Evolutionary conservation across 2,113 vertebrate genomes (phyloP).

Genomic region (Chrysochloris asiatica): DNA sequence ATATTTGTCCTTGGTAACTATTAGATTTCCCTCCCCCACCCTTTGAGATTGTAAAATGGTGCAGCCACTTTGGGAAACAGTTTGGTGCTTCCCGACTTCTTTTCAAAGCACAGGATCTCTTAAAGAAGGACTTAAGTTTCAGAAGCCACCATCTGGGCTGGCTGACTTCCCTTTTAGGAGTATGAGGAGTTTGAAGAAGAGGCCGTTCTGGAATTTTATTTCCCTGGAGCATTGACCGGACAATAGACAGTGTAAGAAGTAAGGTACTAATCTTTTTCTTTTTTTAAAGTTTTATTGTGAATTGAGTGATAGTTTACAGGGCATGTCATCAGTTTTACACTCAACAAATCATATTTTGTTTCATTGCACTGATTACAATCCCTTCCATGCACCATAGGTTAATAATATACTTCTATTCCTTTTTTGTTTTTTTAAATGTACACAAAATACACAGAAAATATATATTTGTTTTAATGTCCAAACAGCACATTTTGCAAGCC

Average conservation of each 20-base stretch:
- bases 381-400: too few relatives aligned
- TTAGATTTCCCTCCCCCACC: too few relatives aligned
- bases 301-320: too few relatives aligned
- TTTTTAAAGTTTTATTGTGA: too few relatives aligned
- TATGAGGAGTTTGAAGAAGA: background rate
- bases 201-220: background rate
- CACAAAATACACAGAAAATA: too few relatives aligned
- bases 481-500: too few relatives aligned
- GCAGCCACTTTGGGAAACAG: background rate
- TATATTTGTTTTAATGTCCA: too few relatives aligned
- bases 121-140: background rate
- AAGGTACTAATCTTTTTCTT: background rate
- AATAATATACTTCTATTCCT: too few relatives aligned
- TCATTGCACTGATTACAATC: too few relatives aligned
- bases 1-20: background rate
- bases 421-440: too few relatives aligned
- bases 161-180: background rate
- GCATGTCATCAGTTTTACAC: too few relatives aligned
- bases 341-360: too few relatives aligned
- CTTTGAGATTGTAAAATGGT: background rate
- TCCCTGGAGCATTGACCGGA: background rate
- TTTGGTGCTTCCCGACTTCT: background rate
- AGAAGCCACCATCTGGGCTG: background rate
- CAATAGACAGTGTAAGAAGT: background rate
- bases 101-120: background rate